Conservation (phyloP, 2,888 invertebrate species). For the Xestobium rufovillosum region DNA sequence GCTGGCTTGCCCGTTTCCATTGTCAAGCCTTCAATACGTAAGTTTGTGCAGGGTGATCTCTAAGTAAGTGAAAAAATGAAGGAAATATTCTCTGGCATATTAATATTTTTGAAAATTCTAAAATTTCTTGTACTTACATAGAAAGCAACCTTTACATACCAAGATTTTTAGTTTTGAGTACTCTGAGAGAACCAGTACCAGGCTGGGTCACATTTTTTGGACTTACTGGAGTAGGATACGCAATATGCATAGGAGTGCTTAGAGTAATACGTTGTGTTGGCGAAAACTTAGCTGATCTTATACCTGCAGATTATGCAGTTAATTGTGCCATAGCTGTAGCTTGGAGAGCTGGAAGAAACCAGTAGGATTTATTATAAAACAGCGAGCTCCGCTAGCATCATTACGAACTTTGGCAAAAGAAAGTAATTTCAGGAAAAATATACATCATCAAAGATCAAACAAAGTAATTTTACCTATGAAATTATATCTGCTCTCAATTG, state of each 20-base stretch:
- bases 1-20: constrained; percentile 67
- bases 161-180: constrained; percentile 28
- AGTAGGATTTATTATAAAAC: background rate
- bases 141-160: constrained; percentile 1
- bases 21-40: constrained; percentile 77
- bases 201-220: constrained; percentile 68
- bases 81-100: background rate
- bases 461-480: no score
- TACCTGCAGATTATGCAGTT: constrained; percentile 49
- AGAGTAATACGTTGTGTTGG: constrained; percentile 50
- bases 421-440: no score
- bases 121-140: no score
- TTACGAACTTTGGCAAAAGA: no score
- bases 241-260: constrained; percentile 52
- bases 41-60: constrained; percentile 23
- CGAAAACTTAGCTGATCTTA: constrained; percentile 53
- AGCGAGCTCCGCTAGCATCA: no score
- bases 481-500: no score
- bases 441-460: no score
- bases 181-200: constrained; percentile 36
- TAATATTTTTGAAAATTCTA: constrained; percentile 6
- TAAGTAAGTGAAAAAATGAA: background rate
- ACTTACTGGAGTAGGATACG: constrained; percentile 44
- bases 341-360: background rate
- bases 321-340: constrained; percentile 8